Evolutionary conservation across 92 coral and sea anemone genomes (phyloP).

Genomic region (Porites evermanni): DNA sequence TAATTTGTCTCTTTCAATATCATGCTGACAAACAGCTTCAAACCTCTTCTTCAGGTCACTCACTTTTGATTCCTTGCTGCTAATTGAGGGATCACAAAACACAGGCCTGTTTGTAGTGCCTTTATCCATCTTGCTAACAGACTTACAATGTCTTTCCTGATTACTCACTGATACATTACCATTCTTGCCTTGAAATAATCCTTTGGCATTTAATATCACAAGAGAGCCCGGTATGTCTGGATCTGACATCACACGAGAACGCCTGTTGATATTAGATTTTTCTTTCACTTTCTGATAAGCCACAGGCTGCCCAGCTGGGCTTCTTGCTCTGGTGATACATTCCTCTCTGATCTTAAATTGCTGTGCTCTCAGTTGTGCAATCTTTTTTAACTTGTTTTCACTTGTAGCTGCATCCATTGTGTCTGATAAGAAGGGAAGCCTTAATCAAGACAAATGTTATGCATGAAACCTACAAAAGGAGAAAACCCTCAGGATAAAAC

Average conservation of each 20-base stretch:
- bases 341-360: constrained; percentile 8
- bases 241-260: constrained; percentile 71
- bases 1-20: not conserved
- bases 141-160: not conserved
- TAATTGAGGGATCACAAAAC: constrained; percentile 58
- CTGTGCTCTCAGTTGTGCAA: constrained; percentile 34
- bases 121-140: constrained; percentile 8
- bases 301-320: constrained; percentile 62
- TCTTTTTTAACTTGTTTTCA: not conserved
- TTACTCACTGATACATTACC: not conserved
- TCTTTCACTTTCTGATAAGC: constrained; percentile 43
- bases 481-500: not conserved
- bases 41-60: constrained; percentile 58
- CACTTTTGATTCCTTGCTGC: constrained; percentile 25
- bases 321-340: constrained; percentile 38
- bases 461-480: not conserved
- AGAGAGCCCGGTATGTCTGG: constrained; percentile 70
- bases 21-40: constrained; percentile 33
- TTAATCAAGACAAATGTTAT: not conserved
- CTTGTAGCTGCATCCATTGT: not conserved
- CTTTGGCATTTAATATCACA: constrained; percentile 76
- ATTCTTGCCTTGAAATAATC: constrained; percentile 61
- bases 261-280: constrained; percentile 14
- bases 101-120: constrained; percentile 45
- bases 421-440: not conserved